Conservation (phyloP, 2,113 vertebrate species). For the Climacteris rufus region DNA sequence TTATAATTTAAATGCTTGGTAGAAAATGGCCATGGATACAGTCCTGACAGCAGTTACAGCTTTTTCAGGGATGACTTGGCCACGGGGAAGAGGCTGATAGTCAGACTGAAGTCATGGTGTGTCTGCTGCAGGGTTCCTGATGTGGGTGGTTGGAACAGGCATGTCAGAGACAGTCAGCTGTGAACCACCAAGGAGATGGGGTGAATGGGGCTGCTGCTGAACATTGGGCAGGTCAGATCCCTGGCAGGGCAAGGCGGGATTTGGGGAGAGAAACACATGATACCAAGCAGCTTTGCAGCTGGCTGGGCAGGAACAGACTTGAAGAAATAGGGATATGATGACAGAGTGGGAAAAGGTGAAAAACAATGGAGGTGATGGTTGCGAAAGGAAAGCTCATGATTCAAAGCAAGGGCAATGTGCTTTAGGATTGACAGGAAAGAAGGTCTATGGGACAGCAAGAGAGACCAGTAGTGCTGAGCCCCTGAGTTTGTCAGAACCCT, state of each 20-base stretch:
- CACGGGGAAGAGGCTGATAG: fast-evolving
- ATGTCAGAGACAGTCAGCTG: not conserved
- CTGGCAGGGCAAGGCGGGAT: not conserved
- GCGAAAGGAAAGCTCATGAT: not conserved
- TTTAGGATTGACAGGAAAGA: not conserved
- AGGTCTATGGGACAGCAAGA: not conserved
- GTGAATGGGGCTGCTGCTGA: not conserved
- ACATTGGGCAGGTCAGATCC: not conserved
- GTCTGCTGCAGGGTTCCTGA: not conserved
- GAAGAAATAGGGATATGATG: not conserved
- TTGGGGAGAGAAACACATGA: not conserved
- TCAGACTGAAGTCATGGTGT: not conserved
- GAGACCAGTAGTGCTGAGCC: not conserved
- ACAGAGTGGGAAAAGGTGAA: not conserved
- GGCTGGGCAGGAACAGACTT: not conserved
- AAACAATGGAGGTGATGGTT: not conserved
- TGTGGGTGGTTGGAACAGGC: not conserved
- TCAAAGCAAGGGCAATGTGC: not conserved
- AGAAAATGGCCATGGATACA: not conserved
- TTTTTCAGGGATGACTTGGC: not conserved
- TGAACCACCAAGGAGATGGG: not conserved
- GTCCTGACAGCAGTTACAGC: not conserved
- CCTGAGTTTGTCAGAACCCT: not conserved
- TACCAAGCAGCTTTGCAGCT: not conserved
- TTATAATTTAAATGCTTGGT: not conserved